Conservation (phyloP, 2,888 invertebrate genomes). For the Matsumyia berberina region DNA sequence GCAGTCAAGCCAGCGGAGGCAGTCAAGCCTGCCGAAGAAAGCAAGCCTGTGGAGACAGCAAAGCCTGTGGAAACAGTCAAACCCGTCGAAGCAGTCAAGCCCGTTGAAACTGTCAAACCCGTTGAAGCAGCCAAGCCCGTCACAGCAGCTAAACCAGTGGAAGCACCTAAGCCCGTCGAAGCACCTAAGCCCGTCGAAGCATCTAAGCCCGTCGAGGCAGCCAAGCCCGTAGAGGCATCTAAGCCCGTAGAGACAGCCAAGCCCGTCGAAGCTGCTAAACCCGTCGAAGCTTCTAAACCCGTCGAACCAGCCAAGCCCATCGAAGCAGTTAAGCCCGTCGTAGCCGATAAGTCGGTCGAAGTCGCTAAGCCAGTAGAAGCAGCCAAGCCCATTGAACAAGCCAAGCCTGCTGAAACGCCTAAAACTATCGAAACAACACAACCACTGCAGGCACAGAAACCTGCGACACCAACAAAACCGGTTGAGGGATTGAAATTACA, state of each 20-base stretch:
- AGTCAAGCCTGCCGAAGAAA: slow-evolving; percentile 84
- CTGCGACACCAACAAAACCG: not conserved
- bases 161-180: slow-evolving; percentile 83
- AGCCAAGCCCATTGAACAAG: slow-evolving; percentile 87
- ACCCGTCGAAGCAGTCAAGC: slow-evolving; percentile 82
- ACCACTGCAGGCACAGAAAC: slow-evolving; percentile 9
- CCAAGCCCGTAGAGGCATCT: slow-evolving; percentile 83
- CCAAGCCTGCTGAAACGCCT: not conserved
- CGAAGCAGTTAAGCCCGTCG: slow-evolving; percentile 24
- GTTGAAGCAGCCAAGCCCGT: slow-evolving; percentile 86
- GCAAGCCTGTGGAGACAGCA: slow-evolving; percentile 84
- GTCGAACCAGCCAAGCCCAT: slow-evolving; percentile 86
- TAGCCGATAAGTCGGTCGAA: slow-evolving; percentile 7
- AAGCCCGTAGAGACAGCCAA: slow-evolving; percentile 85
- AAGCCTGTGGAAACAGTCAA: slow-evolving; percentile 85
- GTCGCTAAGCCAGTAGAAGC: slow-evolving; percentile 84
- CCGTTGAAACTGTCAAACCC: slow-evolving; percentile 84
- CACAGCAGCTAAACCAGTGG: slow-evolving; percentile 41
- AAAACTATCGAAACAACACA: not conserved
- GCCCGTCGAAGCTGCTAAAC: slow-evolving; percentile 26
- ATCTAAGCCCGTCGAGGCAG: slow-evolving; percentile 85
- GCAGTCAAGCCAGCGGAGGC: slow-evolving; percentile 29
- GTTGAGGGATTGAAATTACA: slow-evolving; percentile 84
- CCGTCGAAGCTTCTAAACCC: slow-evolving; percentile 84
- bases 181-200: slow-evolving; percentile 86